Evolutionary conservation across 2,797 vertebrate species (phyloP).

Genomic region (Spheniscus humboldti): DNA sequence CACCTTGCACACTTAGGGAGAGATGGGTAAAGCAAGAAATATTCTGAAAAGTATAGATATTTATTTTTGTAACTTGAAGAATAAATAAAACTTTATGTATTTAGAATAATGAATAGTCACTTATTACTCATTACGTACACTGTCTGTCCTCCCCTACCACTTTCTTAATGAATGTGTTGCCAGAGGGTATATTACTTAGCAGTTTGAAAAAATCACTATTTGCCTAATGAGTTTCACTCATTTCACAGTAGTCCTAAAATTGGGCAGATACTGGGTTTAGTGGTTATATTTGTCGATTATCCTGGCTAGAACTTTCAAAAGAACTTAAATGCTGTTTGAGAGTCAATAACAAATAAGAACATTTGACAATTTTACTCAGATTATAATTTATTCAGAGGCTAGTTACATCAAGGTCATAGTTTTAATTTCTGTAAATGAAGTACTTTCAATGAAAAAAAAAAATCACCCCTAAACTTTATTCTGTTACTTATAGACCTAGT

Average conservation of each 20-base stretch:
- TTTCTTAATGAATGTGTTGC: conserved; percentile 15
- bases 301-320: not conserved
- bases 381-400: not conserved
- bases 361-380: not conserved
- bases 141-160: not conserved
- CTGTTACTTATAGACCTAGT: not conserved
- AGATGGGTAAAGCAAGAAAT: not conserved
- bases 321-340: not conserved
- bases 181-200: not conserved
- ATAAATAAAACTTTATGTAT: not conserved
- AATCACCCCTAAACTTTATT: not conserved
- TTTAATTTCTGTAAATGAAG: not conserved
- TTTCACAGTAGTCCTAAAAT: not conserved
- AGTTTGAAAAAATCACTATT: conserved; percentile 14
- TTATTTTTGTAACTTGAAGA: not conserved
- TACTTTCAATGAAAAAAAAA: not conserved
- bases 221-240: conserved; percentile 14
- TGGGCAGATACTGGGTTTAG: not conserved
- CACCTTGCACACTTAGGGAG: not conserved
- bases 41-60: not conserved
- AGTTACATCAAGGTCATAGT: not conserved
- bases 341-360: not conserved
- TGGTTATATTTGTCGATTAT: not conserved
- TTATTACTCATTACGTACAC: not conserved
- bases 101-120: not conserved